phyloP scores from a whole-genome alignment of 2,888 invertebrate genomes.

The Andricus quercusramuli region DNA sequence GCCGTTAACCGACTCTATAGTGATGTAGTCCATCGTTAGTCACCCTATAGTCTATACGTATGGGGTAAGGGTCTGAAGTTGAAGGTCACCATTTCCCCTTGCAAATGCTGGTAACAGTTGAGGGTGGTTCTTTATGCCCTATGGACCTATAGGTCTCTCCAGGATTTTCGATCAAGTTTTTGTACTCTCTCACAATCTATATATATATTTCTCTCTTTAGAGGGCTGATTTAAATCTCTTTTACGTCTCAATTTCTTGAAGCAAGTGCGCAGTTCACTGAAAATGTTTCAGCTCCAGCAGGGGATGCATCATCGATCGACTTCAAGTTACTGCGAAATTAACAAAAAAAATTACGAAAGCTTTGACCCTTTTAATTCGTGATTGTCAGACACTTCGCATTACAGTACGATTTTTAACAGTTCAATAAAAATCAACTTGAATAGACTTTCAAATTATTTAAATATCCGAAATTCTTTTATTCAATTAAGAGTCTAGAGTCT shows the following conservation, averaged over 20 bases:
- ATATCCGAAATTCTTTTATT: too few relatives aligned
- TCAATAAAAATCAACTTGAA: too few relatives aligned
- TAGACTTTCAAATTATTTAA: too few relatives aligned
- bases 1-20: not conserved
- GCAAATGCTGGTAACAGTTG: not conserved
- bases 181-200: not conserved
- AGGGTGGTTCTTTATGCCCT: too few relatives aligned
- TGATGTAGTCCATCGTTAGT: not conserved
- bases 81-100: not conserved
- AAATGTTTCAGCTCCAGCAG: not conserved
- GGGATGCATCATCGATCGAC: slow-evolving; percentile 1
- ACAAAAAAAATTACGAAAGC: not conserved
- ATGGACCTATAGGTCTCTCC: not conserved
- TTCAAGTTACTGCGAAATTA: not conserved
- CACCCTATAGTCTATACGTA: not conserved
- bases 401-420: too few relatives aligned
- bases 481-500: too few relatives aligned
- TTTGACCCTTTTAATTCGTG: too few relatives aligned
- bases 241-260: not conserved
- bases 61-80: not conserved
- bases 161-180: not conserved
- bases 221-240: not conserved
- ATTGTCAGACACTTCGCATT: too few relatives aligned
- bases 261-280: not conserved
- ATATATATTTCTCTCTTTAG: not conserved